Evolutionary conservation across 2,113 vertebrate species (phyloP).

Genomic region (Caretta caretta): DNA sequence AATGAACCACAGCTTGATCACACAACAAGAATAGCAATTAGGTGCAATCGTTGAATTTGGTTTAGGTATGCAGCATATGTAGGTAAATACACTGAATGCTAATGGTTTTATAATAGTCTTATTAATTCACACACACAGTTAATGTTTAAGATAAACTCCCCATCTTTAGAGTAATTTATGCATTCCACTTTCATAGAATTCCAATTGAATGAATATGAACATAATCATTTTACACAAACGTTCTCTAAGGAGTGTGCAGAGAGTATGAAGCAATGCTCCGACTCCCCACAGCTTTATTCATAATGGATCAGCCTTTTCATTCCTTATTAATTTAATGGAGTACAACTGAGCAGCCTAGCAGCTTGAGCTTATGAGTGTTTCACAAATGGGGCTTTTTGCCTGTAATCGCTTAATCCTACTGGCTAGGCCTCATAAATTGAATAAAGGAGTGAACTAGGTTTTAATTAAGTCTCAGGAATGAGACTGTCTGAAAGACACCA

Average conservation of each 20-base stretch:
- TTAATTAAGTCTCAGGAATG: constrained; percentile 96
- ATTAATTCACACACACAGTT: constrained; percentile 94
- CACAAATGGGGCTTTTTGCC: constrained; percentile 93
- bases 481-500: constrained; percentile 82
- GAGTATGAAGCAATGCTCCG: constrained; percentile 82
- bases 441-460: constrained; percentile 90
- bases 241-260: constrained; percentile 85
- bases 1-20: constrained; percentile 77
- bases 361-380: constrained; percentile 92
- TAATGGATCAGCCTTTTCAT: constrained; percentile 90
- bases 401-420: constrained; percentile 99
- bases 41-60: constrained; percentile 70
- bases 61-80: constrained; percentile 72
- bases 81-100: constrained; percentile 88
- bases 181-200: constrained; percentile 88
- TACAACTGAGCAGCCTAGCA: constrained; percentile 88
- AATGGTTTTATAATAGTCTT: constrained; percentile 96
- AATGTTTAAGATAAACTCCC: constrained; percentile 89
- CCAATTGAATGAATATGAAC: constrained; percentile 88
- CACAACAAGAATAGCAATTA: constrained; percentile 73
- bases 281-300: constrained; percentile 89
- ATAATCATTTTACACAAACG: constrained; percentile 89
- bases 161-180: constrained; percentile 87
- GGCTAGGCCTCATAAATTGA: constrained; percentile 92
- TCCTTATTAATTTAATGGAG: constrained; percentile 94